Conservation (phyloP, 2,797 vertebrate species). For the Hypotaenidia philippensis region DNA sequence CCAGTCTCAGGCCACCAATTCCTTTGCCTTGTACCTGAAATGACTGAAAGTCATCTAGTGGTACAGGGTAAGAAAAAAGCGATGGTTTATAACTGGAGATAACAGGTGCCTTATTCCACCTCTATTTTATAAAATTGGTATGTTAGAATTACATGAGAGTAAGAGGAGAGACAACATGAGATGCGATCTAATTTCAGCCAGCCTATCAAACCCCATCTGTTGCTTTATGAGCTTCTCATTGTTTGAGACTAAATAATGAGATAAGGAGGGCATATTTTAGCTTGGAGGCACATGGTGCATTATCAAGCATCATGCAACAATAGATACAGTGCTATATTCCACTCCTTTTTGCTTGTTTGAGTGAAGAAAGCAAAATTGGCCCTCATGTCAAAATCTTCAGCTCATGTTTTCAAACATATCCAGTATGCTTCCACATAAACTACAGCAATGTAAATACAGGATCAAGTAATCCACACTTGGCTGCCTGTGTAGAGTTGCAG, state of each 20-base stretch:
- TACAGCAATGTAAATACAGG: not conserved
- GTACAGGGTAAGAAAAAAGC: not conserved
- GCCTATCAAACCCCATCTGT: rapidly evolving
- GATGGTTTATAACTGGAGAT: not conserved
- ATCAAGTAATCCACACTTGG: not conserved
- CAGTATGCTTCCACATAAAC: not conserved
- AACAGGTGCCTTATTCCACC: not conserved
- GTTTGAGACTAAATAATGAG: not conserved
- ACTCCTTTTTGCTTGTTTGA: not conserved
- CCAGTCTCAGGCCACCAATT: not conserved
- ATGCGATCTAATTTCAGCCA: not conserved
- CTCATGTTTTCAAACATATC: not conserved
- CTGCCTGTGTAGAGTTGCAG: not conserved
- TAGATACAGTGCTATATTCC: not conserved
- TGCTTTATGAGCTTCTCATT: not conserved
- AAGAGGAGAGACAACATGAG: not conserved
- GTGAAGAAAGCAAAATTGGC: not conserved
- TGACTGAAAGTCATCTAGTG: not conserved
- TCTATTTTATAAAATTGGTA: not conserved
- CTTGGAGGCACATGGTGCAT: not conserved
- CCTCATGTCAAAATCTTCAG: not conserved
- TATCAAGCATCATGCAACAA: not conserved
- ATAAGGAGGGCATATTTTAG: not conserved
- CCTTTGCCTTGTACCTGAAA: not conserved
- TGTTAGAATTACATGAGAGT: not conserved